Evolutionary conservation across 2,888 invertebrate genomes (phyloP).

Genomic region (Yponomeuta cagnagella): DNA sequence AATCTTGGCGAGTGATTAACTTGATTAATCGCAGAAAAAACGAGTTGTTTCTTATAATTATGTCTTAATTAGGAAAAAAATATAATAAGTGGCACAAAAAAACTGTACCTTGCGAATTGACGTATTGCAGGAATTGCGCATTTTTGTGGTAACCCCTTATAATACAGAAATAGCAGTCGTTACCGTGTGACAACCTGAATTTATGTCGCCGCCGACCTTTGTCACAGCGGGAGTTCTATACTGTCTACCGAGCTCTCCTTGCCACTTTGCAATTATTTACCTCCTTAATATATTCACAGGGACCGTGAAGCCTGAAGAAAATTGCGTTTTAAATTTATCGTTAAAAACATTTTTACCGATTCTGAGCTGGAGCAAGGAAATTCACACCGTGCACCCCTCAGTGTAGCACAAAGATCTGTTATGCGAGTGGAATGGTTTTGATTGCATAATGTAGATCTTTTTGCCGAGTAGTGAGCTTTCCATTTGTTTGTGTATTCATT

Average conservation of each 20-base stretch:
- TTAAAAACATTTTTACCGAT: conserved; percentile 10
- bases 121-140: not conserved
- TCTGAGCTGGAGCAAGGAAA: not conserved
- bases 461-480: not conserved
- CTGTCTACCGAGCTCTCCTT: conserved; percentile 4
- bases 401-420: not conserved
- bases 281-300: conserved; percentile 11
- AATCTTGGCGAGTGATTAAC: too few species aligned
- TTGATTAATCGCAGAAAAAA: too few species aligned
- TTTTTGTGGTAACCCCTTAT: not conserved
- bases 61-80: too few species aligned
- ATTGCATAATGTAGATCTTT: not conserved
- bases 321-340: conserved; percentile 14
- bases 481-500: not conserved
- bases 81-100: too few species aligned
- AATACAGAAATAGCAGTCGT: not conserved
- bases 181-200: not conserved
- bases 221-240: not conserved
- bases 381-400: not conserved
- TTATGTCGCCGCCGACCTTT: not conserved
- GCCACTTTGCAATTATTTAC: conserved; percentile 11
- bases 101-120: too few species aligned
- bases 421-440: not conserved
- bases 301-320: not conserved
- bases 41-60: too few species aligned